phyloP scores from a whole-genome alignment of 2,113 vertebrate genomes.

The Gallinago jamesoni region DNA sequence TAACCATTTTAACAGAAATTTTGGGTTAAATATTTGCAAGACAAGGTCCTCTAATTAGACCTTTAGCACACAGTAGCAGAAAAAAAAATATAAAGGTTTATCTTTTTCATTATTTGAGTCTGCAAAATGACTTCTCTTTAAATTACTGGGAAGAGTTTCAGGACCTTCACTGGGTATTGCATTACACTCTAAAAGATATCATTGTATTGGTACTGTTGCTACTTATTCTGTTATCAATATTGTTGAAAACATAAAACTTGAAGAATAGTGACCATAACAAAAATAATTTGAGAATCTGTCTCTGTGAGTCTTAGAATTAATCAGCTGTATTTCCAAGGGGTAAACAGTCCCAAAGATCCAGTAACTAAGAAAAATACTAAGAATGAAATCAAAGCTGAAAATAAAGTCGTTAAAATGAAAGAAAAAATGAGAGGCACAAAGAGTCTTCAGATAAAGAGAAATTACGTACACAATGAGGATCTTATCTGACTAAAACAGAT shows the following conservation, averaged over 20 bases:
- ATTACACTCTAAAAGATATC: neutral
- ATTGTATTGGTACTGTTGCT: neutral
- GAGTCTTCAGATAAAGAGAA: conserved; percentile 52
- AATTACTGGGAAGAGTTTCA: neutral
- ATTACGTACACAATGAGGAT: conserved; percentile 35
- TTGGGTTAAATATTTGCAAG: neutral
- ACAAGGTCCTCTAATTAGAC: neutral
- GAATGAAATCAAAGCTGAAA: conserved; percentile 64
- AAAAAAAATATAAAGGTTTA: neutral
- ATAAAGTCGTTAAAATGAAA: conserved; percentile 66
- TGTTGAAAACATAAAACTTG: conserved; percentile 16
- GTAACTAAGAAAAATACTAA: conserved; percentile 49
- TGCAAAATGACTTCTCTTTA: neutral
- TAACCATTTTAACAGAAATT: neutral
- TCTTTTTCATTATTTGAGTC: neutral
- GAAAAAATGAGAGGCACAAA: conserved; percentile 27
- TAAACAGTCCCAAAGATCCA: conserved; percentile 12
- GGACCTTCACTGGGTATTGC: neutral
- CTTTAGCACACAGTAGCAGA: neutral
- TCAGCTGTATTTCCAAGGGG: neutral
- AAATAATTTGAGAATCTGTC: conserved; percentile 5
- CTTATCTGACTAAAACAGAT: conserved; percentile 58
- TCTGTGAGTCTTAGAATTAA: conserved; percentile 34
- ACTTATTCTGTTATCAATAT: neutral
- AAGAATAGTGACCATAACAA: neutral